phyloP scores from a whole-genome alignment of 2,888 invertebrate genomes.

The Mayetiola destructor region DNA sequence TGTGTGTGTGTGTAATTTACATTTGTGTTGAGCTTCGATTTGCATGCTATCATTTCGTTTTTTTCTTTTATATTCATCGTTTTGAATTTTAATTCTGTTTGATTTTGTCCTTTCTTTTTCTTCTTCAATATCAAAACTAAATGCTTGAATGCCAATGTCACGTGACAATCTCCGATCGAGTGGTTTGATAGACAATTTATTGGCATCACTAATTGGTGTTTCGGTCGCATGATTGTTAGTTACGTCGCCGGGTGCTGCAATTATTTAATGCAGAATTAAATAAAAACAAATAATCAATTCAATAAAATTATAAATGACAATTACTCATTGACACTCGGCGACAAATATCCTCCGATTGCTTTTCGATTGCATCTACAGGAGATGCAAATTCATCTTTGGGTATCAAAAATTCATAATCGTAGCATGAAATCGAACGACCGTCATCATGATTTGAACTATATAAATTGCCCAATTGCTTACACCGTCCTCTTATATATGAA shows the following conservation, averaged over 20 bases:
- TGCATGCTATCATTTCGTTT: too few species aligned
- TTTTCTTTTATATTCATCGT: too few species aligned
- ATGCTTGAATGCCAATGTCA: constrained; percentile 12
- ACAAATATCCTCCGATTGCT: constrained; percentile 32
- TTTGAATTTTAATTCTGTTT: too few species aligned
- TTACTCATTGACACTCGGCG: constrained; percentile 24
- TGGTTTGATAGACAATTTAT: neutral
- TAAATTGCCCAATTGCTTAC: constrained; percentile 30
- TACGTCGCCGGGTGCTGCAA: constrained; percentile 5
- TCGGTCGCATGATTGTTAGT: neutral
- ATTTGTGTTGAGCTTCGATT: too few species aligned
- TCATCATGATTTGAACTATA: constrained; percentile 28
- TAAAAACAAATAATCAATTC: too few species aligned
- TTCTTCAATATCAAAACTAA: constrained; percentile 4
- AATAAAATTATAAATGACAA: neutral
- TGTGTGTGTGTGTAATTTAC: too few species aligned
- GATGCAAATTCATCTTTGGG: constrained; percentile 1
- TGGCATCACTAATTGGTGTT: neutral
- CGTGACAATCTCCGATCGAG: constrained; percentile 4
- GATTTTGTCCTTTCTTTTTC: constrained; percentile 5
- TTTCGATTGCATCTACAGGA: constrained; percentile 5
- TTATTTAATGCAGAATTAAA: neutral
- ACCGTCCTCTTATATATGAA: constrained; percentile 32
- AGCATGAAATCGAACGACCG: neutral
- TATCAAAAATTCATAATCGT: constrained; percentile 5